Percentiles rank a stretch among this genome's conserved stretches.
Evolutionary conservation across 2,888 invertebrate genomes (phyloP).

Genomic region (Ophioninae sp.): DNA sequence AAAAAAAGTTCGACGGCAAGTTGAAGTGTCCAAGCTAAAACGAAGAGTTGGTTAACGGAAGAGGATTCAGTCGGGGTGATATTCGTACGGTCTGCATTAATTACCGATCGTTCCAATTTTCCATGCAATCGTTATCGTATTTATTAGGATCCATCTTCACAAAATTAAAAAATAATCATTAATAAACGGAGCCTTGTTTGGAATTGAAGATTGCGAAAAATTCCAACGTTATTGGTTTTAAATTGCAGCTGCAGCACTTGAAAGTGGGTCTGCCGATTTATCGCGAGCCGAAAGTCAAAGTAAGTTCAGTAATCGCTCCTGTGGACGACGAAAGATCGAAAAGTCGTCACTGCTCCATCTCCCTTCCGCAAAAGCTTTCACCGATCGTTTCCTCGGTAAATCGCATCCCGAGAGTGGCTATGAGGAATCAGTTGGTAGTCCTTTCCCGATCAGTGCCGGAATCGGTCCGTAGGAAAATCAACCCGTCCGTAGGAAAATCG

Average conservation of each 20-base stretch:
- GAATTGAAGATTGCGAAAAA: constrained; percentile 2
- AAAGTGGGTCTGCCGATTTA: constrained; percentile 38
- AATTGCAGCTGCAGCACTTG: constrained; percentile 54
- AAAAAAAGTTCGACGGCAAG: constrained; percentile 10
- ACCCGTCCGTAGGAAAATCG: constrained; percentile 33
- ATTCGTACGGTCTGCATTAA: neutral
- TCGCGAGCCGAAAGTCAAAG: constrained; percentile 45
- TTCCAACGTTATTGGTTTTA: constrained; percentile 45
- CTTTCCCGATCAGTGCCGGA: constrained; percentile 35
- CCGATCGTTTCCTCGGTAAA: constrained; percentile 6
- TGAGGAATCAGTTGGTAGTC: constrained; percentile 30
- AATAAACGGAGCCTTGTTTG: constrained; percentile 27
- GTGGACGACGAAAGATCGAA: neutral
- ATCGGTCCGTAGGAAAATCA: too few species aligned
- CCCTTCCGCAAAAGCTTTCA: constrained; percentile 70
- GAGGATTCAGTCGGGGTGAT: neutral
- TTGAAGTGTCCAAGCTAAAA: constrained; percentile 18
- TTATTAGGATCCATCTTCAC: too few species aligned
- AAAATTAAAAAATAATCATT: too few species aligned
- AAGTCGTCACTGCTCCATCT: constrained; percentile 75
- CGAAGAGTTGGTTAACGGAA: constrained; percentile 10
- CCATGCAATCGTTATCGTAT: constrained; percentile 22
- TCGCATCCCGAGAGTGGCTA: constrained; percentile 11
- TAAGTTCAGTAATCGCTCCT: constrained; percentile 48
- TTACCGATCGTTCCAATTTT: neutral